Conservation (phyloP, 2,113 vertebrate genomes). For the Mormyrus lacerda region DNA sequence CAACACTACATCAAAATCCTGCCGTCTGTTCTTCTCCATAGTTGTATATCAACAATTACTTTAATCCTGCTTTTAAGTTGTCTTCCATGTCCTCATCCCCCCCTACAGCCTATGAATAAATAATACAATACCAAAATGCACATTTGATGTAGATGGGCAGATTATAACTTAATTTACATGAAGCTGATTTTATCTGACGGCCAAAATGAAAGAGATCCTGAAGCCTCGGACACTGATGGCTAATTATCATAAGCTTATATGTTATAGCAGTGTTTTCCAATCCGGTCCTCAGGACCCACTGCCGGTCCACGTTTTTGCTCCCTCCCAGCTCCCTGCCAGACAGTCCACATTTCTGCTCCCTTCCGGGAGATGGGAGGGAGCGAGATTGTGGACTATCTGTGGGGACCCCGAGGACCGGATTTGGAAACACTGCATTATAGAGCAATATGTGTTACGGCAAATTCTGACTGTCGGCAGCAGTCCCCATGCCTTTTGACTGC, state of each 20-base stretch:
- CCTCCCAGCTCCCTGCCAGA: neutral
- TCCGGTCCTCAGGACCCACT: neutral
- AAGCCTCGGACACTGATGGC: neutral
- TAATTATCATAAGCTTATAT: too few species aligned
- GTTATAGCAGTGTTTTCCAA: neutral
- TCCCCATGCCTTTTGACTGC: slow-evolving; percentile 21
- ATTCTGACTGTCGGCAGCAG: neutral
- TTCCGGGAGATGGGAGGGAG: neutral
- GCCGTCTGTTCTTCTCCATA: neutral
- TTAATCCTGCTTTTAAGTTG: neutral
- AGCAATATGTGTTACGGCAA: neutral
- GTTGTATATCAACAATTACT: neutral
- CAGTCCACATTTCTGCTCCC: neutral
- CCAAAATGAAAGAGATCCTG: neutral
- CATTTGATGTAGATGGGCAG: neutral
- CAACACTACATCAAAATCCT: neutral
- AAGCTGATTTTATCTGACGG: neutral
- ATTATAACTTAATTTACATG: neutral
- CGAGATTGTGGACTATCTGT: too few species aligned
- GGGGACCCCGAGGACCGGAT: neutral
- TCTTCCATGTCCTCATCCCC: neutral
- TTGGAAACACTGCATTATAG: neutral
- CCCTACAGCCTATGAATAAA: neutral
- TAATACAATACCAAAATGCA: neutral
- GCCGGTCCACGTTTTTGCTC: neutral